Base-by-base conservation (phyloP, 2,888 invertebrate species). In the Euplexia lucipara region DNA sequence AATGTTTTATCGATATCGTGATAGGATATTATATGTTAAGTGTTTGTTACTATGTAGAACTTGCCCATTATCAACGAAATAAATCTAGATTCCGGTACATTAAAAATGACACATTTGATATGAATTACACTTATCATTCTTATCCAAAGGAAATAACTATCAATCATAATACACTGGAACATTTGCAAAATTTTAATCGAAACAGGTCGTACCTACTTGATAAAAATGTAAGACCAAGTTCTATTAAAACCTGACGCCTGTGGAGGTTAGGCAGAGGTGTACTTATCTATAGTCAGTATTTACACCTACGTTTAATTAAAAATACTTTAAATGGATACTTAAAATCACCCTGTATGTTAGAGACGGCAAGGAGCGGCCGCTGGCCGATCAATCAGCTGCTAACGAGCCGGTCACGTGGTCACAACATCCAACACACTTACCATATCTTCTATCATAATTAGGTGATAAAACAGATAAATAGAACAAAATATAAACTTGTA, bases 311-410 rank as follows among this genome's bases (percentile, higher is more conserved):
- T n/a, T n/a, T n/a, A n/a, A 3, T 18, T 34, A 10, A 1, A 57
- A 42, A 34, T 18, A 30, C 1, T 14, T 42, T 14, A 44, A 32
- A 30, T 47, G 0, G 3, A 18, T 5, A 12, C 37, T 32, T 56
- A 20, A 47, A 52, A 87, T 61, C 93, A 90, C 0, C 82, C 92
- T 92, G 92, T 94, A 90, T 59, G 35, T 82, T 77, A 47, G 48
- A 66, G 56, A 32, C 67, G 71, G 83, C 82, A 83, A 86, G 87
- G 83, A 88, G 84, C 86, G 87, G 81, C 80, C 89, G 91, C 91
- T 86, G 87, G 90, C 87, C 93, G 92, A 95, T 95, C 94, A 94
- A 94, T 95, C 94, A 94, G 92, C 70, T 86, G 90, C 89, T 94
- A 95, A 95, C 95, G 93, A 95, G 94, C 77, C 84, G 87, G 85